Evolutionary conservation across 2,888 invertebrate species (phyloP).

Genomic region (Drosophila paranaensis): DNA sequence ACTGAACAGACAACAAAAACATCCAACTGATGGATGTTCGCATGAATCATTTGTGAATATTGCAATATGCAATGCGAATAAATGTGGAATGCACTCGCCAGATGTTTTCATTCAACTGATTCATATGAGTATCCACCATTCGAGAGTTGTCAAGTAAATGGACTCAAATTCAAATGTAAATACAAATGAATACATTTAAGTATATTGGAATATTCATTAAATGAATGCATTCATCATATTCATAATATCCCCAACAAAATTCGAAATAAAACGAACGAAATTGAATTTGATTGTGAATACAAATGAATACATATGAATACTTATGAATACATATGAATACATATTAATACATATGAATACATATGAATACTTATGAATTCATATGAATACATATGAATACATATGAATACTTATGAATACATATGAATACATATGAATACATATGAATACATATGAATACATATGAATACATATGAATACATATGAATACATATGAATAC

Average conservation of each 20-base stretch:
- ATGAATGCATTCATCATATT: neutral
- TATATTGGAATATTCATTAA: neutral
- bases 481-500: too few species aligned
- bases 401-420: too few species aligned
- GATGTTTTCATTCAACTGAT: neutral
- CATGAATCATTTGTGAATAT: constrained; percentile 30
- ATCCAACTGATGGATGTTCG: constrained; percentile 20
- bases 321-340: too few species aligned
- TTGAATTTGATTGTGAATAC: neutral
- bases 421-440: too few species aligned
- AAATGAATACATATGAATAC: constrained; percentile 3
- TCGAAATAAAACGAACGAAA: too few species aligned
- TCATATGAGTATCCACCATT: neutral
- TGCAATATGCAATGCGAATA: constrained; percentile 2
- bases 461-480: too few species aligned
- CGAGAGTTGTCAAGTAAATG: too few species aligned
- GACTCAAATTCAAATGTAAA: too few species aligned
- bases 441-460: too few species aligned
- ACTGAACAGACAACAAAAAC: constrained; percentile 43
- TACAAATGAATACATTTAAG: too few species aligned
- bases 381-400: neutral
- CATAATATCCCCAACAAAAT: neutral
- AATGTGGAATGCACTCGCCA: neutral
- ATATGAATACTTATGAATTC: too few species aligned
- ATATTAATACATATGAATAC: too few species aligned